Base-by-base conservation (phyloP, 2,797 vertebrate species). In the Acrocephalus scirpaceus region DNA sequence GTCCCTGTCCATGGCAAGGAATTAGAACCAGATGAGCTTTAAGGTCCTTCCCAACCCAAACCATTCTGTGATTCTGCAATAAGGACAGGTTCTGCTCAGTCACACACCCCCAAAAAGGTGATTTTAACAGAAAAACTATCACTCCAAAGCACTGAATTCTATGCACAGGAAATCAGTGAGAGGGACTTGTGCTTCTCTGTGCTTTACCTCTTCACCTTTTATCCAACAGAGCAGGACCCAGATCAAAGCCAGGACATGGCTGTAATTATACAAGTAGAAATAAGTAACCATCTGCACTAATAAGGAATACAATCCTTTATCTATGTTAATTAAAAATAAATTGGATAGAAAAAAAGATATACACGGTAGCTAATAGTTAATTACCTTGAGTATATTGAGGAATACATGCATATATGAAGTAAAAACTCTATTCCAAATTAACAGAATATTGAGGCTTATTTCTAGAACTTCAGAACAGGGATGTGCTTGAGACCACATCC, bases 291-390 rank as follows among this genome's bases (percentile, higher is more conserved):
- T 79, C 60, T 91, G 38, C 53, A 82, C 60, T 44, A 79, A 70
- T 76, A 90, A 81, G 20, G 44, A 56, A 57, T 38, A 62, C 30
- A 74, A 44, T 62, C 34, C 18, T 92, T 86, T 71, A 91, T 80
- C 87, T 87, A 17, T 57, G 71, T 25, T 89, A 89, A 93, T 91
- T 79, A 87, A 48, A 85, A 84, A 81, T 40, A 90, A 80, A 85
- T 91, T 72, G 69, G 26, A 73, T 9, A 44, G 17, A 65, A 45
- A 44, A 47, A 56, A 66, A 69, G 2, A 56, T 17, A 78, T 11
- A 65, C 78, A 71, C 11, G 10, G 57, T 62, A 88, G 61, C 54
- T 80, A 58, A 58, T 27, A 50, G 44, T 61, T 86, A 88, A 95
- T 90, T 88, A 73, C 58, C 60, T 27, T 54, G 54, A 86, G 13